A percentile compares a stretch with the other conserved stretches of the same genome.
Evolutionary conservation across 2,888 invertebrate species (phyloP).

Genomic region (Agonopterix subpropinquella): DNA sequence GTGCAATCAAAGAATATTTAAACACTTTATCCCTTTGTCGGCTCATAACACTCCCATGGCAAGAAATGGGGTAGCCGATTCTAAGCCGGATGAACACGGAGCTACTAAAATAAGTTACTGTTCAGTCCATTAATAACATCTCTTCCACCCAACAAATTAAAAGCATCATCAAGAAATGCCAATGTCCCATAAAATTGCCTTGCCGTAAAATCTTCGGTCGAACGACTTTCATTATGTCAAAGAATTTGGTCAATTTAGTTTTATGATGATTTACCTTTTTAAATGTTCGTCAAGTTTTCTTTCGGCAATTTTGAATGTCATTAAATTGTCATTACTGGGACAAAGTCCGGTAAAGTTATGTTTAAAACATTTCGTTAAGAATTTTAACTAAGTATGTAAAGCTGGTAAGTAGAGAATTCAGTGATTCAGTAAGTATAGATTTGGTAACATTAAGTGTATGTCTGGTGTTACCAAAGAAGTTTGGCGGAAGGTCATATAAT

Average conservation of each 20-base stretch:
- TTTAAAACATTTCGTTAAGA: not conserved
- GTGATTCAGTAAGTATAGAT: too few relatives aligned
- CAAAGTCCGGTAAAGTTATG: not conserved
- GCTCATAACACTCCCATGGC: too few relatives aligned
- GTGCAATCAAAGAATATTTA: too few relatives aligned
- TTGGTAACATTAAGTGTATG: too few relatives aligned
- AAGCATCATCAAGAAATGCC: constrained; percentile 1
- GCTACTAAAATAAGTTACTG: not conserved
- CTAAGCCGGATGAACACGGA: too few relatives aligned
- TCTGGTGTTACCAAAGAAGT: too few relatives aligned
- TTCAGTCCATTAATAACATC: not conserved
- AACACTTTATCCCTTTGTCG: too few relatives aligned
- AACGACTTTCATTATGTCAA: constrained; percentile 3
- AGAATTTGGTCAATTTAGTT: constrained; percentile 12
- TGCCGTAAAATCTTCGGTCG: not conserved
- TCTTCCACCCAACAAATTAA: constrained; percentile 1
- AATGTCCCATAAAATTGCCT: constrained; percentile 3
- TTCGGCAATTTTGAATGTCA: constrained; percentile 8
- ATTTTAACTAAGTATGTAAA: too few relatives aligned
- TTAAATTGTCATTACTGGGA: constrained; percentile 7
- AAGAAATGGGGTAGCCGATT: too few relatives aligned
- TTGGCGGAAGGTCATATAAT: too few relatives aligned
- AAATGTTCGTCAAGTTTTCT: constrained; percentile 6
- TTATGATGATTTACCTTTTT: constrained; percentile 14
- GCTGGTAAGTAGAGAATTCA: too few relatives aligned